Evolutionary conservation across 2,113 vertebrate species (phyloP), one percentile per base, ranked within the genome.

Genomic region (Clupea harengus): DNA sequence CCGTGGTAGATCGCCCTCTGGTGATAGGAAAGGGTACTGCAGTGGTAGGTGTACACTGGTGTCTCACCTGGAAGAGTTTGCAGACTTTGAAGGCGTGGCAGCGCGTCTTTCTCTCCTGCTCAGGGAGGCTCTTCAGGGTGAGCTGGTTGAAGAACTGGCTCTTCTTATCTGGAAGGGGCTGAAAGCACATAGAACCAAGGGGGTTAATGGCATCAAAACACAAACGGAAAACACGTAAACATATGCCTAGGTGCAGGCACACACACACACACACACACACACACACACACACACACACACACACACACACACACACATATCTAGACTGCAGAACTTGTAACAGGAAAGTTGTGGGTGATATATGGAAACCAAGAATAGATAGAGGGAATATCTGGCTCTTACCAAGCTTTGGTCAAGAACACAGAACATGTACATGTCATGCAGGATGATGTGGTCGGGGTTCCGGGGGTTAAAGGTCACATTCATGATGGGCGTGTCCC

Each of bases 81-180:
- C 96, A 97, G 85, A 98, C 95, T 94, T 99, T 99, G 91, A 99
- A 99, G 49, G 97, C 97, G 2, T 98, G 97, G 50, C 94, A 94
- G 10, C 95, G 90, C 81, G 87, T 83, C 52, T 88, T 90, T 87
- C 96, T 92, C 85, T 96, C 91, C 0, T 87, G 85, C 89, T 94
- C 95, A 0, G 97, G 93, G n/a, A 98, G 93, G 84, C 94, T 95
- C 75, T 89, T 95, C 75, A 98, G 95, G 15, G 91, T 91, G 89
- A 90, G 89, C 91, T 98, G 97, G 90, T 98, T 98, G 90, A 93
- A 90, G 17, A 98, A 89, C 15, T 90, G 45, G 5, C 91, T 22
- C 32, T 87, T 93, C 5, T 93, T 88, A 2, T 95, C 95, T 0
- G 97, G 97, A 52, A 99, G 94, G 4, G 97, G 97, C 98, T 99